Conservation (phyloP, 2,113 vertebrate genomes). For the Reinhardtius hippoglossoides region DNA sequence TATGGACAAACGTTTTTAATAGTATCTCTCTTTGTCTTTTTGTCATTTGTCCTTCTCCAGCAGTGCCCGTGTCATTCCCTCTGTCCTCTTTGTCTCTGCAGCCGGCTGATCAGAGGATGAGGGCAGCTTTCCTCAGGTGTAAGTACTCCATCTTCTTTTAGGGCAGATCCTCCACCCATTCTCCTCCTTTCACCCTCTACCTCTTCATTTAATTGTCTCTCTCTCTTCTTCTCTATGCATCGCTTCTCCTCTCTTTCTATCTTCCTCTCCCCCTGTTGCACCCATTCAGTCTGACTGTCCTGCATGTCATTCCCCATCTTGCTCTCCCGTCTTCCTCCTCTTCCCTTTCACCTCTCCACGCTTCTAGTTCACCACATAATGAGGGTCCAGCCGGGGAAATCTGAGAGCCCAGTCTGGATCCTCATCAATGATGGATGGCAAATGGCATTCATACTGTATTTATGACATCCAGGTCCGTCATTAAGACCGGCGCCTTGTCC, state of each 20-base stretch:
- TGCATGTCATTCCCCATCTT: constrained; percentile 5
- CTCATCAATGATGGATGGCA: constrained; percentile 52
- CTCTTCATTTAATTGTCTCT: no score
- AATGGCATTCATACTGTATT: constrained; percentile 44
- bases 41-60: constrained; percentile 23
- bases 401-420: constrained; percentile 31
- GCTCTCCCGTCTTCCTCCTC: neutral
- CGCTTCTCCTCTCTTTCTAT: neutral
- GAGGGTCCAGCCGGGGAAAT: constrained; percentile 34
- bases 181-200: no score
- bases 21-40: constrained; percentile 5
- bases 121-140: constrained; percentile 76
- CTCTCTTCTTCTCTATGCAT: neutral
- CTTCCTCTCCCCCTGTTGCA: neutral
- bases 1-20: neutral
- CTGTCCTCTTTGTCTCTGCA: constrained; percentile 72
- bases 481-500: constrained; percentile 10
- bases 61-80: constrained; percentile 56
- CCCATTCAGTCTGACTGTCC: neutral
- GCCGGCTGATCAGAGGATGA: constrained; percentile 75
- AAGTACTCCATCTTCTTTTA: constrained; percentile 42
- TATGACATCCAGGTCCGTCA: constrained; percentile 49
- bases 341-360: constrained; percentile 3
- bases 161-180: no score
- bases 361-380: constrained; percentile 10